Conservation (phyloP, 2,797 vertebrate genomes). For the Phylloscopus collybita region DNA sequence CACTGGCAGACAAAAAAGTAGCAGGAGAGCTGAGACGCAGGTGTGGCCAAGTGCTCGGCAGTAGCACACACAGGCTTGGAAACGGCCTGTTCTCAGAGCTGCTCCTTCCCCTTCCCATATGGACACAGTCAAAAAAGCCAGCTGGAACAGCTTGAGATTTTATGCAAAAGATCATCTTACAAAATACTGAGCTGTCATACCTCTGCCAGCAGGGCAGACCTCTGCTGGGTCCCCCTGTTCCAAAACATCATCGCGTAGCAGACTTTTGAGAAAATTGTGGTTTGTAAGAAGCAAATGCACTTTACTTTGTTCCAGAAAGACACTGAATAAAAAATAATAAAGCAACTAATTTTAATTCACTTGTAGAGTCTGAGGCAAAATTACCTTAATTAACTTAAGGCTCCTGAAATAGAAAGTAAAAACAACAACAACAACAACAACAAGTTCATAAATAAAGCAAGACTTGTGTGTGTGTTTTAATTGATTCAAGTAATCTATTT, state of each 20-base stretch:
- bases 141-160: slow-evolving; percentile 3
- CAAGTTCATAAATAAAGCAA: neutral
- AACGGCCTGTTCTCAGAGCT: neutral
- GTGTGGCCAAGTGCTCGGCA: neutral
- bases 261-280: neutral
- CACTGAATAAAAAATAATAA: neutral
- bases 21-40: neutral
- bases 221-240: neutral
- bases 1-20: neutral
- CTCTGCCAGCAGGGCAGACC: neutral
- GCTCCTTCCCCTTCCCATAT: neutral
- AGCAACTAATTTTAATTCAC: neutral
- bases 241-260: neutral
- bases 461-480: neutral
- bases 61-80: neutral
- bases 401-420: neutral
- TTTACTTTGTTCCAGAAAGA: neutral
- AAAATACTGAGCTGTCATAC: slow-evolving; percentile 24
- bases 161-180: slow-evolving; percentile 4
- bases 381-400: neutral
- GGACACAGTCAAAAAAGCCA: neutral
- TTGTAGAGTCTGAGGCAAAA: neutral
- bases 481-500: neutral
- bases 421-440: neutral
- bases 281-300: neutral